Base-by-base conservation (phyloP, 2,888 invertebrate species). In the Strigamia crassipes region DNA sequence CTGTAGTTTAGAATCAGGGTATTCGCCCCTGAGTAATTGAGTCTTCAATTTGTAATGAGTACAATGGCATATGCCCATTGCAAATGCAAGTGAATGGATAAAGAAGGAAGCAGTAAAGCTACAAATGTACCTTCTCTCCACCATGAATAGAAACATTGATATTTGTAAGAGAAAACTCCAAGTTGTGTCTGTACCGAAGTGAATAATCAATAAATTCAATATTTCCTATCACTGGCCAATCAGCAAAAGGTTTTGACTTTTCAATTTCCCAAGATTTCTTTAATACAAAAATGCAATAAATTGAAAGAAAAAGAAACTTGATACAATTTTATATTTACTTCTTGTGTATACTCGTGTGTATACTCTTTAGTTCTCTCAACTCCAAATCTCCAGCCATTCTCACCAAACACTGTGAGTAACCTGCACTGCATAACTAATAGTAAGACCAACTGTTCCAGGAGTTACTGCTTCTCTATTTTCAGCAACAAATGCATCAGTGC, bases 331-430 rank as follows among this genome's bases (percentile, higher is more conserved):
- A 21, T 34, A 10, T 41, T 79, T 80, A 80, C 80, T 23, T 81
- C 81, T 66, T 66, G 61, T 18, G 66, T 27, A 9, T 66, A n/a
- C n/a, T n/a, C n/a, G n/a, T n/a, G 61, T 18, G 81, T 66, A 31
- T 98, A 99, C 87, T 99, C 98, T 87, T 97, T 96, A 86, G 98
- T 96, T 87, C 99, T 92, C 89, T 99, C 98, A 0, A 98, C 97
- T 99, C 99, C 73, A 99, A 94, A 87, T 98, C 97, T 1, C 96
- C 95, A 0, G 96, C 94, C 95, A 97, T 96, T 84, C 97, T 91
- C 27, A 99, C 97, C 85, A 99, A 90, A 97, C 97, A 89, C 97
- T 98, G 91, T 96, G 96, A 0, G 98, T 98, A 83, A 80, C 80
- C 51, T 80, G 80, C 0, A 80, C 80, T 10, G 80, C 46, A 51